Conservation (phyloP, 2,888 invertebrate species). For the Napeogenes sylphis region DNA sequence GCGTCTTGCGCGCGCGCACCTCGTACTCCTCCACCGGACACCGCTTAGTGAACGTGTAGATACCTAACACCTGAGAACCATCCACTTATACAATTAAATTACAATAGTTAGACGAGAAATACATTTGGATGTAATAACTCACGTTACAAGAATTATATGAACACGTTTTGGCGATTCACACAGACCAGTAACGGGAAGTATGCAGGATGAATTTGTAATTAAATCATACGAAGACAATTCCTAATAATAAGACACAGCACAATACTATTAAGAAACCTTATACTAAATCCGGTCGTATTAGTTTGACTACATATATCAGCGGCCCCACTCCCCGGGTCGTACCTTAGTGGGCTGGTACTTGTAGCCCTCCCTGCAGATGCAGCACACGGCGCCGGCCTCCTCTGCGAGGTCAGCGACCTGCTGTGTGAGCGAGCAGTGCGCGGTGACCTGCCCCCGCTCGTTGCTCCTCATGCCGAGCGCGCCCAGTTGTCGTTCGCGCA, state of each 20-base stretch:
- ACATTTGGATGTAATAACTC: too few relatives aligned
- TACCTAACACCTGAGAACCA: constrained; percentile 84
- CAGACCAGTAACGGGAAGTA: too few relatives aligned
- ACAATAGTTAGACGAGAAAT: too few relatives aligned
- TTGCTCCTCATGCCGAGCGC: constrained; percentile 97
- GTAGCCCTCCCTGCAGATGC: constrained; percentile 98
- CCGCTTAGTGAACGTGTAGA: constrained; percentile 97
- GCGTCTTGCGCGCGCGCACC: constrained; percentile 90
- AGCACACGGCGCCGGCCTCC: constrained; percentile 96
- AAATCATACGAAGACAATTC: too few relatives aligned
- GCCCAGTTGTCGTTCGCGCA: constrained; percentile 95
- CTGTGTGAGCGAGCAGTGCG: constrained; percentile 91
- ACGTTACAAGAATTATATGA: too few relatives aligned
- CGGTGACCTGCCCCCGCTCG: constrained; percentile 97
- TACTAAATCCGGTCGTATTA: too few relatives aligned
- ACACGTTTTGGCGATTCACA: too few relatives aligned
- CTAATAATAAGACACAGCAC: too few relatives aligned
- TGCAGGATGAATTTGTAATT: too few relatives aligned
- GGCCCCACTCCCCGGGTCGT: not conserved
- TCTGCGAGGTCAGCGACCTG: constrained; percentile 97
- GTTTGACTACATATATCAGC: too few relatives aligned
- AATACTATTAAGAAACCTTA: too few relatives aligned
- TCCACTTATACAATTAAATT: not conserved
- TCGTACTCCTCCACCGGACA: constrained; percentile 96
- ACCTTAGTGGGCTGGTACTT: constrained; percentile 95